A percentile compares a stretch with the other conserved stretches of the same genome.
phyloP scores from a whole-genome alignment of 2,113 vertebrate species.

The Pogonocichla stellata region DNA sequence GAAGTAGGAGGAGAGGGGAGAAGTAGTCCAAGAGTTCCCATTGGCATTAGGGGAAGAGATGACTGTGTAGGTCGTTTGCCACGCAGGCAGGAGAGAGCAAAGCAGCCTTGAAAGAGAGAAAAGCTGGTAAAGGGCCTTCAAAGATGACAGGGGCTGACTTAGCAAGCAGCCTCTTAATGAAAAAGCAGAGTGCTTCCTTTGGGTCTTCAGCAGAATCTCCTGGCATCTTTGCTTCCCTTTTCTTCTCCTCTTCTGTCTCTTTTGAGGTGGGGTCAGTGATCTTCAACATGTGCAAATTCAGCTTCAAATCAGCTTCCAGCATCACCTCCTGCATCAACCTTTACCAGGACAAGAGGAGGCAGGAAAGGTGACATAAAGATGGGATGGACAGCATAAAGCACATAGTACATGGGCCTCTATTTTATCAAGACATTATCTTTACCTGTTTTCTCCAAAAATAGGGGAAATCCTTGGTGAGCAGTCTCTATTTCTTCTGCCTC shows the following conservation, averaged over 20 bases:
- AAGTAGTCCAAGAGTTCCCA: not conserved
- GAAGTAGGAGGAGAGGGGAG: conserved; percentile 11
- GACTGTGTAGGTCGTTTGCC: not conserved
- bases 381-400: not conserved
- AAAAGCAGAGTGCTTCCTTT: not conserved
- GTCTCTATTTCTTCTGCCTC: not conserved
- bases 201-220: not conserved
- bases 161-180: not conserved
- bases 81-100: not conserved
- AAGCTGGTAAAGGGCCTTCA: not conserved
- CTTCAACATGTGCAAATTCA: not conserved
- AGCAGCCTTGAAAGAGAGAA: not conserved
- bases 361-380: not conserved
- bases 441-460: not conserved
- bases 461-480: not conserved
- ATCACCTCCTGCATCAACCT: not conserved
- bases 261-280: not conserved
- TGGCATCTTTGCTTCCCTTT: not conserved
- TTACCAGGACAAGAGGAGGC: not conserved
- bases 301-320: not conserved
- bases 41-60: not conserved
- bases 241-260: not conserved
- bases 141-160: accelerated
- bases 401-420: accelerated
- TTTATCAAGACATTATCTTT: not conserved